A percentile compares a stretch with the other conserved stretches of the same genome.
Evolutionary conservation across 1,140 invertebrate species (phyloP).

Genomic region (Drosophila willistoni): DNA sequence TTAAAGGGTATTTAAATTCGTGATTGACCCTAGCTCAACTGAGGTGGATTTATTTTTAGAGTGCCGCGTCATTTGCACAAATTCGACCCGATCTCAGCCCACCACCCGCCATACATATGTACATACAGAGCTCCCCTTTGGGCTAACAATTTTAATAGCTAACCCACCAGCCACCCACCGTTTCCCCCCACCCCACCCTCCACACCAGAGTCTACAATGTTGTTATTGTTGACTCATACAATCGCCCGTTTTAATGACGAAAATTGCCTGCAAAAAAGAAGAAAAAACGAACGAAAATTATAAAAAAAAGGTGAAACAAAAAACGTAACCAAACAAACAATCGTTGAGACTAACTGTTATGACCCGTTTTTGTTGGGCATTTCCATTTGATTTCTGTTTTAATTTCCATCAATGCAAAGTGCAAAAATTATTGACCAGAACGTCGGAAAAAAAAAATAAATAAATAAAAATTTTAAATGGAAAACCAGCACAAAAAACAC

Average conservation of each 20-base stretch:
- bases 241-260: conserved; percentile 41
- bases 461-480: conserved; percentile 4
- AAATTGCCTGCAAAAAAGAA: conserved; percentile 30
- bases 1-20: neutral
- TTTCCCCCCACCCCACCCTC: neutral
- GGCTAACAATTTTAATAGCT: conserved; percentile 3
- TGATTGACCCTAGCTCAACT: conserved; percentile 1
- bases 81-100: conserved; percentile 5
- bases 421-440: conserved; percentile 73
- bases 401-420: conserved; percentile 51
- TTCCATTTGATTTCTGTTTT: conserved; percentile 52
- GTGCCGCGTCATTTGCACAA: conserved; percentile 42
- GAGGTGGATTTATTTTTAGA: conserved; percentile 60
- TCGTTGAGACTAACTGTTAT: conserved; percentile 21
- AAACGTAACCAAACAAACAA: conserved; percentile 13
- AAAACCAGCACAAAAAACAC: conserved; percentile 14
- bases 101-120: neutral
- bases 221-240: conserved; percentile 53
- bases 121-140: neutral
- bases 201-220: neutral
- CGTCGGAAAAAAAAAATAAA: conserved; percentile 20
- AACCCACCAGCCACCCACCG: conserved; percentile 15
- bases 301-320: neutral
- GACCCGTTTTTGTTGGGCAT: conserved; percentile 28
- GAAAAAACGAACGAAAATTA: neutral